Evolutionary conservation across 2,113 vertebrate genomes (phyloP).

Genomic region (Brienomyrus brachyistius): DNA sequence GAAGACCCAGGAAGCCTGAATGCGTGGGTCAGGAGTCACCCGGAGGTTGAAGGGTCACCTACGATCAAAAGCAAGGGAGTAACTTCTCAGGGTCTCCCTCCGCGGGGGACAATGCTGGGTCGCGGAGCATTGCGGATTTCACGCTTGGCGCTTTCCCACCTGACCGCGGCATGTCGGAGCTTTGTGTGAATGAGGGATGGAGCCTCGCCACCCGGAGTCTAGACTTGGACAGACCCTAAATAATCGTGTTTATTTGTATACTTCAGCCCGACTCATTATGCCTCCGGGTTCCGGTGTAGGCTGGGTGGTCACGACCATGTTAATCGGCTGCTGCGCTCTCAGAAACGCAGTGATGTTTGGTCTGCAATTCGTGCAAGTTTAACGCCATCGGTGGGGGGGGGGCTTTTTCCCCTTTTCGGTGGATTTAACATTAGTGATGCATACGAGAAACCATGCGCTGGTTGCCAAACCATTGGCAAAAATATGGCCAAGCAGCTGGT

Average conservation of each 20-base stretch:
- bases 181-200: conserved; percentile 48
- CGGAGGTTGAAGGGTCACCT: conserved; percentile 57
- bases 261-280: background rate
- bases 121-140: conserved; percentile 46
- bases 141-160: conserved; percentile 53
- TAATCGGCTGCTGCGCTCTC: background rate
- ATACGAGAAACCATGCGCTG: background rate
- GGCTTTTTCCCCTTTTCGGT: background rate
- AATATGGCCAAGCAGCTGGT: conserved; percentile 32
- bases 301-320: background rate
- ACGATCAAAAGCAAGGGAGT: conserved; percentile 53
- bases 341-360: background rate
- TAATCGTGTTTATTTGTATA: conserved; percentile 14
- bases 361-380: background rate
- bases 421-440: background rate
- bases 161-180: conserved; percentile 54
- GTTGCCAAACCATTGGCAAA: background rate
- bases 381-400: background rate
- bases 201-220: conserved; percentile 46
- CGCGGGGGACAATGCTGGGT: conserved; percentile 43
- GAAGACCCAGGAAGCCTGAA: conserved; percentile 47
- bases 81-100: conserved; percentile 46
- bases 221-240: conserved; percentile 36
- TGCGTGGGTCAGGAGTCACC: conserved; percentile 60
- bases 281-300: conserved; percentile 9